Base-by-base conservation (phyloP, 2,888 invertebrate genomes). In the Thecocarcelia acutangulata region DNA sequence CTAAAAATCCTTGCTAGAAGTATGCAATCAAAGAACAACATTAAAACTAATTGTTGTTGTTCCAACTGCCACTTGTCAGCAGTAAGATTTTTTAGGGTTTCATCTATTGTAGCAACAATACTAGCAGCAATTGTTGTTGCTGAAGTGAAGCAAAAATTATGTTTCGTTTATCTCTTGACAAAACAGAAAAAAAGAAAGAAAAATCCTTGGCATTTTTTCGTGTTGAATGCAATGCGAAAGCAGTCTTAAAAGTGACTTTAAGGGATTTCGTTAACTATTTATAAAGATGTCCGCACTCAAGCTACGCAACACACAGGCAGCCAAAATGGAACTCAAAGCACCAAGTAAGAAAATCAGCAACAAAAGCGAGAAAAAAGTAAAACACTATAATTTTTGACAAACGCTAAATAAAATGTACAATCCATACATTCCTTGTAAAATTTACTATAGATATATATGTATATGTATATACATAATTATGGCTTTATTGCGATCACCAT, bases 51-150 rank as follows among this genome's bases (percentile, higher is more conserved):
- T 33, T 54, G 54, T 48, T 63, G 37, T 52, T 28, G 69, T 19
- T 54, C 40, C 46, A 70, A 15, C 52, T 76, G 70, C 42, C 72
- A 81, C 76, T 72, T 81, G 46, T 52, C 58, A 64, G 37, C 46
- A 76, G 59, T 61, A 66, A 54, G 19, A 56, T 61, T 46, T 73
- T 63, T 48, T 70, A 21, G 48, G 28, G 9, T 46, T 19, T 37
- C 44, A 13, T 64, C 12, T 56, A 33, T 21, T 24, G 21, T 17
- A 58, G 33, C 24, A n/a, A 24, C 37, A 48, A 21, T 3, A 56
- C 17, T 1, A 40, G 33, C 40, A 59, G 13, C 13, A 40, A 17
- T 11, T 37, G 54, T 12, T 2, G n/a, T 21, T 58, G 21, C 3
- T 44, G 17, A 40, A 42, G 44, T 44, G 21, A 8, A 46, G 54